These are phyloP conservation scores for Tapirus terrestris DNA, from an alignment of 2,113 vertebrate genomes.

Conservation along the genomic window DNA sequence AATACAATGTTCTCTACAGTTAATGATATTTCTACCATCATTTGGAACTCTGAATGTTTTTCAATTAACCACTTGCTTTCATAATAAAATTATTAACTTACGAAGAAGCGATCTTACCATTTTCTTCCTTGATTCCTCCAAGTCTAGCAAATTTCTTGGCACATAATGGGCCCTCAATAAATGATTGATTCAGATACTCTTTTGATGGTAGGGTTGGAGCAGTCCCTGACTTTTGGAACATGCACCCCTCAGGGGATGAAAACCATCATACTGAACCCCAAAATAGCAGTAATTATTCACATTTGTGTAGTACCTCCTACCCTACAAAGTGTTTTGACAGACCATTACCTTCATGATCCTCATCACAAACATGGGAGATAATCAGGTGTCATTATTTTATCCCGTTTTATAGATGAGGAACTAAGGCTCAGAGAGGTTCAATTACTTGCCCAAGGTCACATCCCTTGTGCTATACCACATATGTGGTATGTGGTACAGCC, in stretches of 20 bases:
- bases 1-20: not conserved
- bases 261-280: not conserved
- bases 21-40: not conserved
- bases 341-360: not conserved
- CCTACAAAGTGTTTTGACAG: not conserved
- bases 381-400: not conserved
- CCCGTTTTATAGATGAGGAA: not conserved
- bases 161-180: not conserved
- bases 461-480: too few species aligned
- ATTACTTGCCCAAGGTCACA: not conserved
- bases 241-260: not conserved
- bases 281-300: not conserved
- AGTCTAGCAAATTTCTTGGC: not conserved
- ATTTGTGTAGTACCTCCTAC: not conserved
- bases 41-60: not conserved
- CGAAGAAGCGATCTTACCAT: not conserved
- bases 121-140: not conserved
- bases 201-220: not conserved
- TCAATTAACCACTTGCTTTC: not conserved
- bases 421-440: not conserved
- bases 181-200: not conserved
- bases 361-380: not conserved
- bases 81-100: not conserved
- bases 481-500: not conserved
- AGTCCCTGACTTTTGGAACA: not conserved